These are phyloP conservation scores for Azemiops feae DNA, from an alignment of 2,113 vertebrate species.

Conservation along the genomic window DNA sequence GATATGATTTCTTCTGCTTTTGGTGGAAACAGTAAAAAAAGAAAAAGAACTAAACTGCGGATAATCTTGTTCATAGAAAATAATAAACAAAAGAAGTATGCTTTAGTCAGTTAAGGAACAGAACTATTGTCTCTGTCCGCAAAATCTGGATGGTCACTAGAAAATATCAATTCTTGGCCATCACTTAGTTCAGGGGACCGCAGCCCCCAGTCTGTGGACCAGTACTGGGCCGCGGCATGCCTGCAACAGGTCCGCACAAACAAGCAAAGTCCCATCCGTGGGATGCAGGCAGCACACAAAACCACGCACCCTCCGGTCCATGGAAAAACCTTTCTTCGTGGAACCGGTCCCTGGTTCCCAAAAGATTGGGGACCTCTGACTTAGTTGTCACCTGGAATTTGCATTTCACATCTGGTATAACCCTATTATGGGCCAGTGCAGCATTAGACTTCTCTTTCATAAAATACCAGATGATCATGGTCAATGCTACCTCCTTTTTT, in stretches of 20 bases:
- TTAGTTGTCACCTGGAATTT: constrained; percentile 4
- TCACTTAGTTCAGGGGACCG: neutral
- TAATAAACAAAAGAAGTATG: neutral
- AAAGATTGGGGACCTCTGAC: too few relatives aligned
- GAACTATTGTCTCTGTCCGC: neutral
- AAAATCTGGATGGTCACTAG: neutral
- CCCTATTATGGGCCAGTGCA: constrained; percentile 47
- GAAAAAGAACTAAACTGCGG: neutral
- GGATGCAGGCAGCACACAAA: too few relatives aligned
- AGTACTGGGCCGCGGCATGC: too few relatives aligned
- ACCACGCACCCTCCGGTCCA: too few relatives aligned
- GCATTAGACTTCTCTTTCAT: constrained; percentile 56
- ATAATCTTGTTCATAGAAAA: neutral
- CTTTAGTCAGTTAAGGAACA: constrained; percentile 19
- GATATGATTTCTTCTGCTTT: neutral
- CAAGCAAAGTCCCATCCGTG: too few relatives aligned
- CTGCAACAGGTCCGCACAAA: too few relatives aligned
- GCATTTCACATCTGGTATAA: constrained; percentile 6
- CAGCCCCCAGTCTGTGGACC: too few relatives aligned
- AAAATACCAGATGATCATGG: constrained; percentile 48
- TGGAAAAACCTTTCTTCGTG: too few relatives aligned
- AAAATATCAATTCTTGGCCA: neutral
- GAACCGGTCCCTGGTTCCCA: too few relatives aligned
- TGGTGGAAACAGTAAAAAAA: neutral
- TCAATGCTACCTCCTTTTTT: constrained; percentile 41